phyloP scores from a whole-genome alignment of 2,113 vertebrate genomes.

The Nanorana parkeri region DNA sequence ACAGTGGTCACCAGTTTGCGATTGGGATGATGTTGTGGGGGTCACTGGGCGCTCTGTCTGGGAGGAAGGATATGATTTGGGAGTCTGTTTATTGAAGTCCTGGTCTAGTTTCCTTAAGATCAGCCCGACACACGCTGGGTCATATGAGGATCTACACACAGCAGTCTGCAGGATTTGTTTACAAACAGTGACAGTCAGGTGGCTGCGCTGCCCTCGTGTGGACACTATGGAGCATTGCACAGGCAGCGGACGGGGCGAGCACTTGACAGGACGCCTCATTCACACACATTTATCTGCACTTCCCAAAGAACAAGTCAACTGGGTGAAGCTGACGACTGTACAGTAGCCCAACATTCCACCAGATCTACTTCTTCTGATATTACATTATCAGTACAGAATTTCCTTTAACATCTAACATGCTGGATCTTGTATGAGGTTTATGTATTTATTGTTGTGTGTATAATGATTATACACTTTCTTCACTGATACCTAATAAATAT shows the following conservation, averaged over 20 bases:
- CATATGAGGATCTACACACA: constrained; percentile 46
- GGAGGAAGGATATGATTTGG: background rate
- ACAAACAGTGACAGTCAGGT: constrained; percentile 68
- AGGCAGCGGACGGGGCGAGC: background rate
- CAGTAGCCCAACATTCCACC: too few species aligned
- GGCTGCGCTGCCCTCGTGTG: constrained; percentile 62
- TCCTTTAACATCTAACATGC: too few species aligned
- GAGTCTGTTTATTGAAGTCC: background rate
- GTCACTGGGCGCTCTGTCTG: background rate
- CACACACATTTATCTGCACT: too few species aligned
- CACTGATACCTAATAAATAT: too few species aligned
- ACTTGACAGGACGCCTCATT: background rate
- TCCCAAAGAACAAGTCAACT: too few species aligned
- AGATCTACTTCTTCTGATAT: too few species aligned
- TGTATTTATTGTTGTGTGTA: too few species aligned
- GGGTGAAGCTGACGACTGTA: too few species aligned
- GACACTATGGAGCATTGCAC: constrained; percentile 5
- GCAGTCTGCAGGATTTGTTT: constrained; percentile 69
- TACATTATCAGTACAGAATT: too few species aligned
- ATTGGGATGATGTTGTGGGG: too few species aligned
- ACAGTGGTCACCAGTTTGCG: background rate
- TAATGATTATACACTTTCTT: too few species aligned
- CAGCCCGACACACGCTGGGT: constrained; percentile 36
- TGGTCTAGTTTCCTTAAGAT: constrained; percentile 27
- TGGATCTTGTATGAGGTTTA: too few species aligned